Conservation (phyloP, 2,113 vertebrate genomes). For the Taurulus bubalis region DNA sequence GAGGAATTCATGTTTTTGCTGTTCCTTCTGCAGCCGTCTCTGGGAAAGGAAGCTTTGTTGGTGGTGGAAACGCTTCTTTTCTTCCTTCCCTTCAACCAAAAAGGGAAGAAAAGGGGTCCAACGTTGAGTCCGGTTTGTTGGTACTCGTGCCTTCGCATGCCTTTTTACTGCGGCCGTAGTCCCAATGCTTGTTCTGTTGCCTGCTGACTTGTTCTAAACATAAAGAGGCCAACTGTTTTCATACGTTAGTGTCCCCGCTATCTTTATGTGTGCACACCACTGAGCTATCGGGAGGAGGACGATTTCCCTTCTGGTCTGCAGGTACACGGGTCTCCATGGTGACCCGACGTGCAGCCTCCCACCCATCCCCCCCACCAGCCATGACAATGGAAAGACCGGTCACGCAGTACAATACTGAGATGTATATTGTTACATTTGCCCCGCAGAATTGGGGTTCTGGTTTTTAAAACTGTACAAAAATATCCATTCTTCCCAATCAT, state of each 20-base stretch:
- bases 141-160: slow-evolving; percentile 84
- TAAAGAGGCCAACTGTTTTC: slow-evolving; percentile 68
- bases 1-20: slow-evolving; percentile 77
- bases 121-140: slow-evolving; percentile 74
- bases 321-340: slow-evolving; percentile 71
- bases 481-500: slow-evolving; percentile 54
- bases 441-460: slow-evolving; percentile 47
- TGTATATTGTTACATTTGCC: slow-evolving; percentile 71
- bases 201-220: slow-evolving; percentile 81
- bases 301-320: slow-evolving; percentile 45
- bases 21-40: slow-evolving; percentile 69
- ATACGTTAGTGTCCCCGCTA: slow-evolving; percentile 69
- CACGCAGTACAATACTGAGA: slow-evolving; percentile 68
- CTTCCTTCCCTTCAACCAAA: slow-evolving; percentile 43
- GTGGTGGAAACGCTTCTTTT: slow-evolving; percentile 67
- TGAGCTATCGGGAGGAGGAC: slow-evolving; percentile 56
- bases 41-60: slow-evolving; percentile 83
- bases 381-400: slow-evolving; percentile 62
- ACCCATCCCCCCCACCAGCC: slow-evolving; percentile 14
- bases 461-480: slow-evolving; percentile 69
- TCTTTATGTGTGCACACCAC: slow-evolving; percentile 63
- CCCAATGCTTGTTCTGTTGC: slow-evolving; percentile 80
- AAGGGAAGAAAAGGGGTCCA: slow-evolving; percentile 64
- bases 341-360: slow-evolving; percentile 68
- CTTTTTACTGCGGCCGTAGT: slow-evolving; percentile 72